phyloP scores from a whole-genome alignment of 2,888 invertebrate genomes.

The Alviniconcha strummeri region DNA sequence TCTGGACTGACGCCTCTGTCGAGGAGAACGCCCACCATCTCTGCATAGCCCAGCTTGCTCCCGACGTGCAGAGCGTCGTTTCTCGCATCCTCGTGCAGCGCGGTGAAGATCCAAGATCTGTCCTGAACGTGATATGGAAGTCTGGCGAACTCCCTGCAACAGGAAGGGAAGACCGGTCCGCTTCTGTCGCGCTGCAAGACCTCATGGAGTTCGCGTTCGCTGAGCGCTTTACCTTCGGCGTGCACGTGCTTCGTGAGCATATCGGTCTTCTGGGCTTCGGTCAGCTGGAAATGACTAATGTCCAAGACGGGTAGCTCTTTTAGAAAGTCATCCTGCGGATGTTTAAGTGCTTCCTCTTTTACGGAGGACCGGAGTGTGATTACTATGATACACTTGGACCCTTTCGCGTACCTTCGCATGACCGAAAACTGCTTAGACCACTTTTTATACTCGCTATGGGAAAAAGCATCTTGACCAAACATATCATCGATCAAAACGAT shows the following conservation, averaged over 20 bases:
- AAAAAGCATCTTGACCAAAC: conserved; percentile 27
- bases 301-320: neutral
- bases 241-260: neutral
- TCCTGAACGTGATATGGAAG: neutral
- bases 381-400: neutral
- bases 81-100: neutral
- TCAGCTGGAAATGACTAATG: neutral
- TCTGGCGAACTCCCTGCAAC: neutral
- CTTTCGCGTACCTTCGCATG: conserved; percentile 7
- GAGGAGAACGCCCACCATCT: neutral
- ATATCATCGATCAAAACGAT: conserved; percentile 27
- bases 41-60: neutral
- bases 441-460: neutral
- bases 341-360: conserved; percentile 7
- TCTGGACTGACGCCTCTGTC: neutral
- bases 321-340: neutral
- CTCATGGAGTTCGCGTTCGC: neutral
- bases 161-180: neutral
- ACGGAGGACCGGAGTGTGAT: conserved; percentile 25
- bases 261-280: neutral
- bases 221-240: neutral
- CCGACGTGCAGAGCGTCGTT: neutral
- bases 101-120: neutral
- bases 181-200: neutral
- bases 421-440: conserved; percentile 7